These are phyloP conservation scores for Polymixis flavicincta DNA, from an alignment of 2,888 invertebrate species.

Conservation along the genomic window DNA sequence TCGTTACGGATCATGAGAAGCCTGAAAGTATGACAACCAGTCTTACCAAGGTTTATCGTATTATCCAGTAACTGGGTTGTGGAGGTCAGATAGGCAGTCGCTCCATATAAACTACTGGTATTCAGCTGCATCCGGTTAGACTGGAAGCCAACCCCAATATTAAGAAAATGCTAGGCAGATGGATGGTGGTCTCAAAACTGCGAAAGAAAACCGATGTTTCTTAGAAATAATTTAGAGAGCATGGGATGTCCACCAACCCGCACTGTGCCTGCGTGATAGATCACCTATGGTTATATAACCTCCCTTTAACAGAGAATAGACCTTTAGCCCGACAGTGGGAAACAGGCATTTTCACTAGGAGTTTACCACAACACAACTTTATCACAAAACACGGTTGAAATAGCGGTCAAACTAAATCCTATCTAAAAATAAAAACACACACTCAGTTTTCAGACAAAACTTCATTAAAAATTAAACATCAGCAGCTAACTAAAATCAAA, in stretches of 20 bases:
- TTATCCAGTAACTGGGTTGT: too few species aligned
- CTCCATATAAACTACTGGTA: too few species aligned
- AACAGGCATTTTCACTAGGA: background rate
- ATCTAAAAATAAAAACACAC: slow-evolving; percentile 1
- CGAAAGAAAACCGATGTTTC: background rate
- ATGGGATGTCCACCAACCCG: background rate
- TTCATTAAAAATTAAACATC: slow-evolving; percentile 30
- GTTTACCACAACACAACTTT: background rate
- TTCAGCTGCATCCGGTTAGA: too few species aligned
- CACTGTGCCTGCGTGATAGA: background rate
- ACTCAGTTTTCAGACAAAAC: slow-evolving; percentile 36
- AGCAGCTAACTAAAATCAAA: slow-evolving; percentile 15
- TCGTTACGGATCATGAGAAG: too few species aligned
- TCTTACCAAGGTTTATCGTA: too few species aligned
- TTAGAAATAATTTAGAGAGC: background rate
- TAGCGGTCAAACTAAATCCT: background rate
- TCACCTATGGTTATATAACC: background rate
- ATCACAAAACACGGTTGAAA: background rate
- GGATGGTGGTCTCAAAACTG: background rate
- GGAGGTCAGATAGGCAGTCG: too few species aligned
- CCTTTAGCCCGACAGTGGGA: background rate
- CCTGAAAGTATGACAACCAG: too few species aligned
- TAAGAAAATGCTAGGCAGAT: too few species aligned
- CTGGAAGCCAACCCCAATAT: too few species aligned
- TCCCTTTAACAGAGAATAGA: background rate